These are phyloP conservation scores for Pseudomugil tenellus DNA, from an alignment of 2,797 vertebrate species.

Conservation along the genomic window DNA sequence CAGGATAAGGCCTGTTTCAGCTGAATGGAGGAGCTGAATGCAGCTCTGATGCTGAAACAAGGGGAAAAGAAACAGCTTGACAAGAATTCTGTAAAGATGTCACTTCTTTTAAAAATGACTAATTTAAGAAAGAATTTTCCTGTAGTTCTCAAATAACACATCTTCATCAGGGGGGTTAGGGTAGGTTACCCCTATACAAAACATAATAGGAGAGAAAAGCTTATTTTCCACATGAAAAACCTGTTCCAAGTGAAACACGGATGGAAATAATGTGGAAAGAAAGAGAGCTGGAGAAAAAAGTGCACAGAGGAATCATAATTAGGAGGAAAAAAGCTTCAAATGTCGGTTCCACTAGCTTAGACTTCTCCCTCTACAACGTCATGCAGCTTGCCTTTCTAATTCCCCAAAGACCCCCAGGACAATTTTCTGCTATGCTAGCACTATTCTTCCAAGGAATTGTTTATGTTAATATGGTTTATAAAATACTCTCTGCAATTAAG, in stretches of 20 bases:
- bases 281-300: constrained; percentile 62
- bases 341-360: constrained; percentile 90
- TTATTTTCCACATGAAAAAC: constrained; percentile 70
- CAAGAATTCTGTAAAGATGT: constrained; percentile 4
- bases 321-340: constrained; percentile 83
- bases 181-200: constrained; percentile 15
- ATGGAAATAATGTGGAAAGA: constrained; percentile 56
- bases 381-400: constrained; percentile 87
- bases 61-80: not conserved
- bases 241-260: constrained; percentile 54
- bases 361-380: constrained; percentile 83
- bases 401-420: constrained; percentile 89
- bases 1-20: constrained; percentile 6
- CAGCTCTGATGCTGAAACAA: constrained; percentile 15
- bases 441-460: constrained; percentile 85
- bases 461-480: constrained; percentile 88
- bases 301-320: constrained; percentile 85
- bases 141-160: constrained; percentile 21
- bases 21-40: not conserved
- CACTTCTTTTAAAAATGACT: not conserved
- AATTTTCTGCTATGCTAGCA: constrained; percentile 93
- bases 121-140: constrained; percentile 14
- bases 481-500: constrained; percentile 91
- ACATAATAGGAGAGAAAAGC: constrained; percentile 42
- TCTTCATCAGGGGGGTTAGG: constrained; percentile 37